Base-by-base conservation (phyloP, 2,888 invertebrate genomes). In the Aproaerema taeniolella region DNA sequence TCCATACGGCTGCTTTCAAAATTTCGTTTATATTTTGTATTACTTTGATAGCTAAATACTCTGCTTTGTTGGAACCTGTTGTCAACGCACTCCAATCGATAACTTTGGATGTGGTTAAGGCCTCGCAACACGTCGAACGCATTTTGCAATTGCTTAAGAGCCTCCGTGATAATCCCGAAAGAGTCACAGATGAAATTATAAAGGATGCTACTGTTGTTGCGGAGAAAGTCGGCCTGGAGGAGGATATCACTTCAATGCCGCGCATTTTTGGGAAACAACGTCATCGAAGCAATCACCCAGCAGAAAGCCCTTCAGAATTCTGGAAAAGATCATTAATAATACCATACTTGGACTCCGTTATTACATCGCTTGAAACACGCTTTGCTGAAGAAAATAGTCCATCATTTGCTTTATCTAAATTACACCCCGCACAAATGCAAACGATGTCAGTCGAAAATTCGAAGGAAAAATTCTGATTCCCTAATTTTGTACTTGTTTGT, bases 201-300 rank as follows among this genome's bases (percentile, higher is more conserved):
- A 40, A 37, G 41, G 38, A 51, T 6, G 20, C 20, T 41, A 46
- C 44, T 50, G 39, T 38, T 46, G 46, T 50, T 48, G 54, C 49
- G 41, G 46, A 46, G 44, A 50, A 51, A 48, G 42, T 54, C 43
- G 48, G 46, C 30, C 36, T 46, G 42, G 45, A 48, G 45, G n/a
- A n/a, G n/a, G n/a, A n/a, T n/a, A n/a, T n/a, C n/a, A 45, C 40
- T 12, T 41, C 34, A 44, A 50, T 47, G 43, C 45, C 44, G 31
- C 50, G 54, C 31, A 47, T 48, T 47, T 41, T 42, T 31, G 35
- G 38, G 34, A 49, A 48, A 47, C 53, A 57, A 53, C 42, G 44
- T 43, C 54, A 57, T 53, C 39, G 53, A 50, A 45, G 47, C 46
- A 60, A 58, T 47, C 53, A 48, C 34, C 52, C 52, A 48, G 43